Evolutionary conservation across 2,113 vertebrate genomes (phyloP), one percentile per base, ranked within the genome.

Genomic region (Mesoclemmys tuberculata): DNA sequence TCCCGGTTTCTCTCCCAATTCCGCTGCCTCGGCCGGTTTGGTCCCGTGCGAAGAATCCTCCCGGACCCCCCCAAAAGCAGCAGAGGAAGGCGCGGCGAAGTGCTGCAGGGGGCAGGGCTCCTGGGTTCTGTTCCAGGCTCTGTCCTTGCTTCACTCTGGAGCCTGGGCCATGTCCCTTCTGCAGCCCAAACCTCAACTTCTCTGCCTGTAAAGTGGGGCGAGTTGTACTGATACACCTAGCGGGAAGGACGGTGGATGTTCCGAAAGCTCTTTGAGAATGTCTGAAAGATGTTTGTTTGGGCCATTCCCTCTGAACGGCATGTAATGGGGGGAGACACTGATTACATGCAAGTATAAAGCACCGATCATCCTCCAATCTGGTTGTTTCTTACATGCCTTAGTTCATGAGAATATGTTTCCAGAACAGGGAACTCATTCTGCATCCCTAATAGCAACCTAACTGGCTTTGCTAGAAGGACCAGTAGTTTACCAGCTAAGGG

Each of bases 11-110:
- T 10, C 29, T 16, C 7, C 64, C 35, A 2, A 2, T 16, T 4
- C 16, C 21, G 64, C 18, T 21, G 5, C 35, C 18, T 38, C 18
- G n/a, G 35, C 9, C 35, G 9, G 35, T 7, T 3, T 9, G 31
- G 5, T 21, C 61, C 31, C 18, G 14, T 4, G 64, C 14, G 35
- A 0, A 4, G 13, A 10, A n/a, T 26, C 4, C 9, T 26, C 22
- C 13, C 4, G 49, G 13, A n/a, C 35, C 21, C 49, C 11, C 6
- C 5, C 4, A 9, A 12, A 11, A 6, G 84, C 27, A 71, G 0
- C 14, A 3, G 51, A 48, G 10, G n/a, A 2, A 51, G 10, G 56
- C 55, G 22, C 10, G 38, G 46, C 44, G 24, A 12, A 44, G 52
- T 11, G 9, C 10, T 31, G 31, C 55, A 21, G 8, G 26, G 48